These are phyloP conservation scores for Mesorhabditis spiculigera DNA, from an alignment of 2,888 invertebrate species.

Conservation along the genomic window DNA sequence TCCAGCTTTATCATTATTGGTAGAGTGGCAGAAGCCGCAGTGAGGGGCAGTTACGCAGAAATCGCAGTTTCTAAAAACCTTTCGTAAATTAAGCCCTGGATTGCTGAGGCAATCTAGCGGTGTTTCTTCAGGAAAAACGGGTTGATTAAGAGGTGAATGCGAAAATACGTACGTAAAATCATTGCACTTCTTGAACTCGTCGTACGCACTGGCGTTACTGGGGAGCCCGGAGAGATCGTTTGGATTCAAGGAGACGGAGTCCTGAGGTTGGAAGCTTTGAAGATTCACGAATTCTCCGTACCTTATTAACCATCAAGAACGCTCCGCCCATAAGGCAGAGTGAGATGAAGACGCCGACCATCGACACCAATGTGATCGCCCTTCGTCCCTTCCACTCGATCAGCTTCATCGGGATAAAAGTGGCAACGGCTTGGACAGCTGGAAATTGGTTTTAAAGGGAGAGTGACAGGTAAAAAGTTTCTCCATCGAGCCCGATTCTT, in stretches of 20 bases:
- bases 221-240: neutral
- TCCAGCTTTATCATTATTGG: conserved; percentile 17
- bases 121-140: neutral
- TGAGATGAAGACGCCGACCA: conserved; percentile 45
- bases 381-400: conserved; percentile 49
- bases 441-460: neutral
- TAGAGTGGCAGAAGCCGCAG: conserved; percentile 60
- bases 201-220: neutral
- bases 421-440: conserved; percentile 44
- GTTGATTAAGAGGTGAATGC: conserved; percentile 1
- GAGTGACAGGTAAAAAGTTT: no score
- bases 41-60: conserved; percentile 59
- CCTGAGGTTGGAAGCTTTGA: conserved; percentile 8
- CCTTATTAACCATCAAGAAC: conserved; percentile 43
- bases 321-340: conserved; percentile 48
- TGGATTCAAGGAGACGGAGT: conserved; percentile 10
- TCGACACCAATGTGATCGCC: conserved; percentile 41
- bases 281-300: neutral
- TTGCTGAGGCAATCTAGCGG: no score
- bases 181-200: neutral
- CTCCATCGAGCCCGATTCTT: no score
- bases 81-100: no score
- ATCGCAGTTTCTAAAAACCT: conserved; percentile 58
- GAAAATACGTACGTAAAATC: no score
- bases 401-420: conserved; percentile 51